Base-by-base conservation (phyloP, 2,797 vertebrate genomes). In the Moxostoma hubbsi region DNA sequence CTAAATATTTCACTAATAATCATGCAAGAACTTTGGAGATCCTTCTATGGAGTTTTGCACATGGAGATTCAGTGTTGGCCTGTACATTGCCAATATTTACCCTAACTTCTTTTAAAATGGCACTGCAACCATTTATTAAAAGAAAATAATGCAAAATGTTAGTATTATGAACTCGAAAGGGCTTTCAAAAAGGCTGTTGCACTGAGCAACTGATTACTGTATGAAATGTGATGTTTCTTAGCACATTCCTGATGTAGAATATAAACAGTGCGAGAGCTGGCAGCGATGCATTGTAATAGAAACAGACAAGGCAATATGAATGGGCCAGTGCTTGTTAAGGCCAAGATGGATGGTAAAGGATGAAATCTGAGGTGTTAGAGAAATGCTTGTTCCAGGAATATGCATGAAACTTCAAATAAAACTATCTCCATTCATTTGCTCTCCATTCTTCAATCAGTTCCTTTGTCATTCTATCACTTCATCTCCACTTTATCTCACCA, bases 231-330 rank as follows among this genome's bases (percentile, higher is more conserved):
- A 77, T 50, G 7, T 47, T 75, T 54, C 61, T 75, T 5, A 68
- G 66, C 65, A 5, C 1, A 50, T 6, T 67, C 46, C 9, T 67
- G 65, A 67, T 50, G 64, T 13, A 47, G 13, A 50, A 47, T 7
- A 51, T 18, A 51, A 51, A 67, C 15, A 24, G 36, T 69, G 24
- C 47, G 49, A 51, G 61, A 64, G 43, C 54, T 46, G 49, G 18
- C 64, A n/a, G 10, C 9, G 65, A 77, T 50, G 75, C 54, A 69
- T 50, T 58, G 53, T 53, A 15, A 66, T 65, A 71, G 7, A 67
- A 58, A 73, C 50, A 78, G 50, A 62, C 55, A 68, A 82, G 54
- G 80, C 75, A 54, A 61, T 61, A 62, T n/a, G 57, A 82, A 64
- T 16, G 18, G 24, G 43, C 18, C 53, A 45, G 45, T 12, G 63